A percentile compares a stretch with the other conserved stretches of the same genome.
Conservation (phyloP, 2,888 invertebrate species). For the Pachycephus smyrnensis region DNA sequence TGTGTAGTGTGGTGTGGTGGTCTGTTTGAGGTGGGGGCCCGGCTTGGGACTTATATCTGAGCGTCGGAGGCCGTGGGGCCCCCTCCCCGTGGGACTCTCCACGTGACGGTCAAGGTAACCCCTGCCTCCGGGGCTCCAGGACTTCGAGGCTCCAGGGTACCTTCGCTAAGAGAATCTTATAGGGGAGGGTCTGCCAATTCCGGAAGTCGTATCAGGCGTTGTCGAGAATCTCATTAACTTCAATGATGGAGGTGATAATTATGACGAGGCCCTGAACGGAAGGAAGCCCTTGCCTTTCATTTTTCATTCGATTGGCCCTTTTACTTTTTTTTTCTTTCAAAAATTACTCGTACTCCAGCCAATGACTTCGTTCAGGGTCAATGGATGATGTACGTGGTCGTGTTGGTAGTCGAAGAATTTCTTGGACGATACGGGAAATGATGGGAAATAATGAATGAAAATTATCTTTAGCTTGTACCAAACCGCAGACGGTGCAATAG, state of each 20-base stretch:
- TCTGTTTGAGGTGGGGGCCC: constrained; percentile 59
- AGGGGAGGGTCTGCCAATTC: constrained; percentile 13
- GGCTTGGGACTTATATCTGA: constrained; percentile 57
- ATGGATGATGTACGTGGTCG: background rate
- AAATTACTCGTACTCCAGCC: background rate
- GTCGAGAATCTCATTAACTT: background rate
- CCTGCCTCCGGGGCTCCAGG: constrained; percentile 32
- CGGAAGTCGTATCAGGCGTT: constrained; percentile 10
- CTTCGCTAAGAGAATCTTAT: background rate
- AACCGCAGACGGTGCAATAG: background rate
- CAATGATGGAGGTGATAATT: background rate
- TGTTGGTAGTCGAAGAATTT: background rate
- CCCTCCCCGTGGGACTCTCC: constrained; percentile 18
- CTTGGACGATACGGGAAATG: background rate
- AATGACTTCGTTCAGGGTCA: background rate
- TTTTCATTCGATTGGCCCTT: background rate
- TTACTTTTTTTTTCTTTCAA: background rate
- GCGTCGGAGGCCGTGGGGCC: constrained; percentile 51
- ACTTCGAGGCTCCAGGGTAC: constrained; percentile 1
- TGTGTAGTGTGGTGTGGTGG: constrained; percentile 43
- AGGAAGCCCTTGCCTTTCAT: background rate
- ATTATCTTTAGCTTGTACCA: background rate
- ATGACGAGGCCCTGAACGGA: background rate
- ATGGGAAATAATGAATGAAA: background rate
- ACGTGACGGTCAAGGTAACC: constrained; percentile 54